phyloP scores from a whole-genome alignment of 1,140 invertebrate species.

The Saxidomus purpurata region DNA sequence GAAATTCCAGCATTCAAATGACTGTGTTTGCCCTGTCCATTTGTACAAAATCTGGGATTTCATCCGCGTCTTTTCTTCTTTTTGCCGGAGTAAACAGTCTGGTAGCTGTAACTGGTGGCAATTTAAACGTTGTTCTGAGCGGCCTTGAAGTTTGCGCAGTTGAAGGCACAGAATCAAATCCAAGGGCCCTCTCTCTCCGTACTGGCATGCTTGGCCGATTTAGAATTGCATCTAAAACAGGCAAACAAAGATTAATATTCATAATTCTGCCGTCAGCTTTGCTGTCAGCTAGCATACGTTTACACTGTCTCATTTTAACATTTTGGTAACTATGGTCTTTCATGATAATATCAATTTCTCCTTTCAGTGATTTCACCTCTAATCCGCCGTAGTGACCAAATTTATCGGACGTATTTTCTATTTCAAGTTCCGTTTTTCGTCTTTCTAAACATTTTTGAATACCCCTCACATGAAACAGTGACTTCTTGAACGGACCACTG shows the following conservation, averaged over 20 bases:
- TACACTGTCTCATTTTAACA: conserved; percentile 47
- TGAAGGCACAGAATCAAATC: conserved; percentile 41
- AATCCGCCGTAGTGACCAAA: conserved; percentile 63
- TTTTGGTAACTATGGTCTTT: conserved; percentile 57
- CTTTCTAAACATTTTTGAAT: conserved; percentile 71
- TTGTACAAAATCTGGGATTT: neutral
- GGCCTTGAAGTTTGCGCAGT: neutral
- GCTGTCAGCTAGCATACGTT: conserved; percentile 43
- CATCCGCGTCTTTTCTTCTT: neutral
- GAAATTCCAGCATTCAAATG: too few species aligned
- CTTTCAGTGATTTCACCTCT: conserved; percentile 57
- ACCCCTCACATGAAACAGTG: conserved; percentile 67
- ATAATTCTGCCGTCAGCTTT: conserved; percentile 60
- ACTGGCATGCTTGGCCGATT: conserved; percentile 51
- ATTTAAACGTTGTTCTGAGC: conserved; percentile 3
- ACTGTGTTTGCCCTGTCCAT: conserved; percentile 54
- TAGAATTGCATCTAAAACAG: conserved; percentile 55
- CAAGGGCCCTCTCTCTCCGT: conserved; percentile 37
- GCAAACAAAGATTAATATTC: conserved; percentile 53
- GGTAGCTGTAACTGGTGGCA: conserved; percentile 59
- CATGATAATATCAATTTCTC: conserved; percentile 55
- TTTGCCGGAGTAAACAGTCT: conserved; percentile 48
- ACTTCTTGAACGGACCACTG: conserved; percentile 59
- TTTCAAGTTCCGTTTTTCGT: conserved; percentile 55
- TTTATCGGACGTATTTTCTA: conserved; percentile 1